Conservation (phyloP, 92 coral and sea anemone genomes). For the Epizoanthus stellaris region DNA sequence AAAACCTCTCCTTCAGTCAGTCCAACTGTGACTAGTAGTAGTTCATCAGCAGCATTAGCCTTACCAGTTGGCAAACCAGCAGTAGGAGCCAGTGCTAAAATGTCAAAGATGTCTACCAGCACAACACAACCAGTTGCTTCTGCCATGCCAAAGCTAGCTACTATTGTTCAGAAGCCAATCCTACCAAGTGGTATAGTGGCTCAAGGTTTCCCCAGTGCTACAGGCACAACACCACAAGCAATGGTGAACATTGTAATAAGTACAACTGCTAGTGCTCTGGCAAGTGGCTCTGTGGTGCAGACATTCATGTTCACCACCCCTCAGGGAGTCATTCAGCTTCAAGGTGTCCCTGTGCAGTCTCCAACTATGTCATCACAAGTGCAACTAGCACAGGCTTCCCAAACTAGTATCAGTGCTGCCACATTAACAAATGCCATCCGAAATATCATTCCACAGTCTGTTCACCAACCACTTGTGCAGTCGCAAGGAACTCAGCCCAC, state of each 20-base stretch:
- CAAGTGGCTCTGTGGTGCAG: slow-evolving; percentile 34
- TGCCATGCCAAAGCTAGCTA: slow-evolving; percentile 31
- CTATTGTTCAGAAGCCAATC: slow-evolving; percentile 34
- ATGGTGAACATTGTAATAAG: slow-evolving; percentile 26
- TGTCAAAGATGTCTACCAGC: neutral
- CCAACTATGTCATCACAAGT: neutral
- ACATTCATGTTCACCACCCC: slow-evolving; percentile 47
- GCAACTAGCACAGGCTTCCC: slow-evolving; percentile 4
- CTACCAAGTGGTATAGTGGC: slow-evolving; percentile 29
- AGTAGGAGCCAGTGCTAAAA: neutral
- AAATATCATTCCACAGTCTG: slow-evolving; percentile 1
- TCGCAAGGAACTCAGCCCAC: slow-evolving; percentile 23
- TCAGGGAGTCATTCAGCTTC: slow-evolving; percentile 41
- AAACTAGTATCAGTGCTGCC: slow-evolving; percentile 9
- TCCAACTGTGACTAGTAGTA: neutral
- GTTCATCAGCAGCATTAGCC: neutral
- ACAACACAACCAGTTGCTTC: slow-evolving; percentile 3
- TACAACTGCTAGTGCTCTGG: slow-evolving; percentile 29
- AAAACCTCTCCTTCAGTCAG: slow-evolving; percentile 12
- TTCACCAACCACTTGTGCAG: slow-evolving; percentile 3
- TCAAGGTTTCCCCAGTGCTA: slow-evolving; percentile 11
- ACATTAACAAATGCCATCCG: slow-evolving; percentile 5
- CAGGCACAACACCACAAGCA: slow-evolving; percentile 41
- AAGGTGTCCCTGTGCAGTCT: slow-evolving; percentile 29
- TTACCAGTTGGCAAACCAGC: neutral